These are phyloP conservation scores for Psilanteris sp. DNA, from an alignment of 1,140 invertebrate species.

Conservation along the genomic window DNA sequence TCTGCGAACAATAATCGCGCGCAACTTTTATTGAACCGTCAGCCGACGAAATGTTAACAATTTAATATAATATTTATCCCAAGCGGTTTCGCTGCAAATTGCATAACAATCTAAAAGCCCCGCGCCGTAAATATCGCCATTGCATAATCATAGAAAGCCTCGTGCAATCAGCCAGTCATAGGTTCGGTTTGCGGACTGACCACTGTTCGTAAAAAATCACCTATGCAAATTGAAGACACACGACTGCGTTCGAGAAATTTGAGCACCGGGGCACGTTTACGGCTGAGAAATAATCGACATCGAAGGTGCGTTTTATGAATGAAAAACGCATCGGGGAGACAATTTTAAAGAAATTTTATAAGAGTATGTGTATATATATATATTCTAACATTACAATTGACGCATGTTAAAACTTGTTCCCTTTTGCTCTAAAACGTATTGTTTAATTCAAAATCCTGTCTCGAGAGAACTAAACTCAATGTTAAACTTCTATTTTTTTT, in stretches of 20 bases:
- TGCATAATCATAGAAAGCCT: slow-evolving; percentile 44
- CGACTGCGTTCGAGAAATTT: background rate
- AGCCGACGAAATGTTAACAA: slow-evolving; percentile 36
- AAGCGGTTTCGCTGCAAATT: slow-evolving; percentile 35
- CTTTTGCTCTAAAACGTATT: too few relatives aligned
- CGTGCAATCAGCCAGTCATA: slow-evolving; percentile 8
- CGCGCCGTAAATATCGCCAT: slow-evolving; percentile 28
- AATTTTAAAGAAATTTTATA: too few relatives aligned
- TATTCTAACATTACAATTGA: too few relatives aligned
- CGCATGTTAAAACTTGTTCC: too few relatives aligned
- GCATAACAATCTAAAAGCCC: slow-evolving; percentile 23
- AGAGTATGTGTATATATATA: too few relatives aligned
- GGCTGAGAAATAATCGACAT: background rate
- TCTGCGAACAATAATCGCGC: slow-evolving; percentile 21
- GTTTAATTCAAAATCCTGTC: too few relatives aligned
- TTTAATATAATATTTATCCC: slow-evolving; percentile 49
- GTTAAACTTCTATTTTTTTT: too few relatives aligned
- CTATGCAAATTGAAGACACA: slow-evolving; percentile 39
- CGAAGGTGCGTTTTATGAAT: background rate
- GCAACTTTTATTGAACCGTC: slow-evolving; percentile 39
- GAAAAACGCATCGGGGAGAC: background rate
- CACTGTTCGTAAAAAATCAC: slow-evolving; percentile 10
- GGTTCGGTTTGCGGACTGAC: slow-evolving; percentile 30
- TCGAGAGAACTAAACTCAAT: too few relatives aligned
- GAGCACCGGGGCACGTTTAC: background rate